Evolutionary conservation across 1,140 invertebrate species (phyloP).

Genomic region (Lerema accius): DNA sequence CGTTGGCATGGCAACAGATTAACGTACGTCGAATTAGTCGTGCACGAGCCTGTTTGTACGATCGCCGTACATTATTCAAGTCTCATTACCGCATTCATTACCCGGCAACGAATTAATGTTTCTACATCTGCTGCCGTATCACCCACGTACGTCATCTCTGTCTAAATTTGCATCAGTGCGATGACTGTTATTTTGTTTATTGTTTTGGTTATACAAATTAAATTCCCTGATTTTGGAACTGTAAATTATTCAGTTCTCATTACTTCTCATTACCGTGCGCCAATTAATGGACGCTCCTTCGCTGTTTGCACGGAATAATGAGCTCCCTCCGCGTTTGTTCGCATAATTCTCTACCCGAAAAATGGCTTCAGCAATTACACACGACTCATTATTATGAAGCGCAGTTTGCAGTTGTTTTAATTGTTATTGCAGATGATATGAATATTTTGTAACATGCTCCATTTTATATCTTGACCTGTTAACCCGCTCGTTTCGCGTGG

Average conservation of each 20-base stretch:
- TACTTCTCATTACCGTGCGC: constrained; percentile 9
- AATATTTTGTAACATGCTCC: neutral
- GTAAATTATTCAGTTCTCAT: constrained; percentile 17
- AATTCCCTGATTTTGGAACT: constrained; percentile 2
- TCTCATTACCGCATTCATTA: constrained; percentile 35
- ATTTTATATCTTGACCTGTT: neutral
- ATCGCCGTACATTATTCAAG: constrained; percentile 34
- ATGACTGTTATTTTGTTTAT: constrained; percentile 1
- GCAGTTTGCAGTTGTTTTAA: neutral
- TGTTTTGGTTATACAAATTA: constrained; percentile 12
- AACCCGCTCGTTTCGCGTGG: neutral
- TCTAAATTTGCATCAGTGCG: constrained; percentile 13
- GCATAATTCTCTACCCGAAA: constrained; percentile 1
- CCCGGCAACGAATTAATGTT: constrained; percentile 29
- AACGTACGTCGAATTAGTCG: constrained; percentile 32
- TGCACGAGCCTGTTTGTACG: constrained; percentile 25
- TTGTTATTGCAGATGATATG: neutral
- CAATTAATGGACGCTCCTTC: constrained; percentile 16
- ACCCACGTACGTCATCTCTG: constrained; percentile 2
- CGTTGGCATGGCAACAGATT: constrained; percentile 34
- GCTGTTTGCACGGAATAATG: constrained; percentile 10
- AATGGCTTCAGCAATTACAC: constrained; percentile 7
- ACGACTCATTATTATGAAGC: constrained; percentile 4
- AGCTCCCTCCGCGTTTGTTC: constrained; percentile 1
- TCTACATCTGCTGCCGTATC: constrained; percentile 6